Evolutionary conservation across 2,888 invertebrate genomes (phyloP).

Genomic region (Lymantria dispar): DNA sequence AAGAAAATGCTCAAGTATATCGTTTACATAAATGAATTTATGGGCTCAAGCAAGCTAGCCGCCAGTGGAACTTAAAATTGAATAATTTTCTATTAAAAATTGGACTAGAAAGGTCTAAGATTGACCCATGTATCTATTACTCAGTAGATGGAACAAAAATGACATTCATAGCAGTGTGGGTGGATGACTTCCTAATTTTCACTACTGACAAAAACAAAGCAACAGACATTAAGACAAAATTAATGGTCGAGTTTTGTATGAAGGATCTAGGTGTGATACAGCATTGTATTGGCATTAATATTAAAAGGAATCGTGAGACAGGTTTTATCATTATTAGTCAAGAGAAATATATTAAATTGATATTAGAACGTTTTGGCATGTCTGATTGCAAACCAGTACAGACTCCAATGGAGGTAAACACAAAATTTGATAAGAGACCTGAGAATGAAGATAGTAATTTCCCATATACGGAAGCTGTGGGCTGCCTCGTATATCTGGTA

Average conservation of each 20-base stretch:
- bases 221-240: slow-evolving; percentile 11
- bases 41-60: slow-evolving; percentile 1
- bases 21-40: slow-evolving; percentile 17
- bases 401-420: slow-evolving; percentile 23
- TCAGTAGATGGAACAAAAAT: slow-evolving; percentile 1
- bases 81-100: not conserved
- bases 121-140: slow-evolving; percentile 11
- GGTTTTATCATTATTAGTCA: slow-evolving; percentile 12
- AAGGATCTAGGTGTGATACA: slow-evolving; percentile 13
- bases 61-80: not conserved
- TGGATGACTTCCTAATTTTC: slow-evolving; percentile 18
- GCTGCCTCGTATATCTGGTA: slow-evolving; percentile 25
- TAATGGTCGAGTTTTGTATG: slow-evolving; percentile 1
- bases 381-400: slow-evolving; percentile 23
- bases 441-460: slow-evolving; percentile 8
- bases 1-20: slow-evolving; percentile 18
- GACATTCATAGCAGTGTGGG: slow-evolving; percentile 18
- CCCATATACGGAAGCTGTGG: slow-evolving; percentile 26
- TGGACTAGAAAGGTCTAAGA: not conserved
- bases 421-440: slow-evolving; percentile 19
- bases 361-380: slow-evolving; percentile 23
- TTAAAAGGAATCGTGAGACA: slow-evolving; percentile 3
- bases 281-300: slow-evolving; percentile 13
- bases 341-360: slow-evolving; percentile 23
- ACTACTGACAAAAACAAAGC: slow-evolving; percentile 5